A percentile compares a stretch with the other conserved stretches of the same genome.
phyloP scores from a whole-genome alignment of 1,140 invertebrate genomes.

The Venustaconcha ellipsiformis region DNA sequence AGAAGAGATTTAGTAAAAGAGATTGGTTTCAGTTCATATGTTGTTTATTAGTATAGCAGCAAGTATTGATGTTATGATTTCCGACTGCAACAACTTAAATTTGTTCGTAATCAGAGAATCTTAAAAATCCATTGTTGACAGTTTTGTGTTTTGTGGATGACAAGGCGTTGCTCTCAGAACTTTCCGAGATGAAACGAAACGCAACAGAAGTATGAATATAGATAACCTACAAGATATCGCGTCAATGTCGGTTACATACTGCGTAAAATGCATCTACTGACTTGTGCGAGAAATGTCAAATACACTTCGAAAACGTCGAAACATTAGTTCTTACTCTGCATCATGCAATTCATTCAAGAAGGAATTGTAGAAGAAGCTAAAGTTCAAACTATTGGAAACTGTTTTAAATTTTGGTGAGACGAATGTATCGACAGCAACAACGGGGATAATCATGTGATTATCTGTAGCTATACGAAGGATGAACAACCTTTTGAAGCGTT shows the following conservation, averaged over 20 bases:
- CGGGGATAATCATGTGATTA: slow-evolving; percentile 36
- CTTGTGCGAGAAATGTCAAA: slow-evolving; percentile 32
- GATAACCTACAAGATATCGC: too few species aligned
- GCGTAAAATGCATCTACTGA: slow-evolving; percentile 28
- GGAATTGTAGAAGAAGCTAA: slow-evolving; percentile 27
- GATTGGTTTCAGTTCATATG: too few species aligned
- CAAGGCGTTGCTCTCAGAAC: slow-evolving; percentile 26
- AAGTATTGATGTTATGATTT: too few species aligned
- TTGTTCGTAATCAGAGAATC: too few species aligned
- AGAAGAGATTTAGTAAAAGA: too few species aligned
- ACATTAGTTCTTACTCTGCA: slow-evolving; percentile 32
- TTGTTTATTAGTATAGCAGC: too few species aligned
- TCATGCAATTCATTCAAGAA: slow-evolving; percentile 29
- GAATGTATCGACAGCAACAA: slow-evolving; percentile 36
- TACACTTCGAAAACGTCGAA: slow-evolving; percentile 37
- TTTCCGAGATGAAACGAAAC: slow-evolving; percentile 21
- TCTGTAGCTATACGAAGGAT: slow-evolving; percentile 25
- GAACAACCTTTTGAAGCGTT: slow-evolving; percentile 24
- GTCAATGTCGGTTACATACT: slow-evolving; percentile 18
- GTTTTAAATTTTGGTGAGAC: slow-evolving; percentile 32
- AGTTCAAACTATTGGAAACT: slow-evolving; percentile 24
- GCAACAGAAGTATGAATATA: slow-evolving; percentile 19
- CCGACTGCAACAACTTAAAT: too few species aligned
- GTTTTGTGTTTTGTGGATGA: slow-evolving; percentile 26
- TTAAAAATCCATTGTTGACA: too few species aligned